Conservation (phyloP, 2,797 vertebrate species). For the Hirundo rustica region DNA sequence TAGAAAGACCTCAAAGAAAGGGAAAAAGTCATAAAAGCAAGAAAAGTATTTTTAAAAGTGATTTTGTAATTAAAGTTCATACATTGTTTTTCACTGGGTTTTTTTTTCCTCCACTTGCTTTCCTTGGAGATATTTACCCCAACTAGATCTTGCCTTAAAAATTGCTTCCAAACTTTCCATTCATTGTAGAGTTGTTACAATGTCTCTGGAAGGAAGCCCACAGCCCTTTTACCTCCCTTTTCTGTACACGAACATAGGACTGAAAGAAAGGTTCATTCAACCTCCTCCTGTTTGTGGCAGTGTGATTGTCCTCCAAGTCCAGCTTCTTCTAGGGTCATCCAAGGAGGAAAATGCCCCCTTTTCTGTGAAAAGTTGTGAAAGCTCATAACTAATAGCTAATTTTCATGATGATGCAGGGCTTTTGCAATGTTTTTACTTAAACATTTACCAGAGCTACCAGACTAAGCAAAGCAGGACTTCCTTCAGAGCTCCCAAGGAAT, state of each 20-base stretch:
- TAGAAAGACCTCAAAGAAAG: neutral
- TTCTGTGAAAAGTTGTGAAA: neutral
- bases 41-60: neutral
- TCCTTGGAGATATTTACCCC: neutral
- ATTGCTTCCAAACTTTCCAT: neutral
- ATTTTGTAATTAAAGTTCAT: neutral
- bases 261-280: neutral
- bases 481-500: neutral
- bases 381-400: neutral
- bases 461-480: neutral
- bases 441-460: neutral
- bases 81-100: neutral
- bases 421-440: neutral
- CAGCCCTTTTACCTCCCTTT: neutral
- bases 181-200: neutral
- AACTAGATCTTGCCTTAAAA: neutral
- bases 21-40: neutral
- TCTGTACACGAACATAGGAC: neutral
- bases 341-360: neutral
- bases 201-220: neutral
- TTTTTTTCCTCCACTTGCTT: neutral
- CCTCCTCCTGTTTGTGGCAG: neutral
- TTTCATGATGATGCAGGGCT: neutral
- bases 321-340: neutral
- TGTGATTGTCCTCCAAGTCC: neutral